A percentile compares a stretch with the other conserved stretches of the same genome.
These are phyloP conservation scores for Drosophila recens DNA, from an alignment of 2,888 invertebrate genomes.

Conservation along the genomic window DNA sequence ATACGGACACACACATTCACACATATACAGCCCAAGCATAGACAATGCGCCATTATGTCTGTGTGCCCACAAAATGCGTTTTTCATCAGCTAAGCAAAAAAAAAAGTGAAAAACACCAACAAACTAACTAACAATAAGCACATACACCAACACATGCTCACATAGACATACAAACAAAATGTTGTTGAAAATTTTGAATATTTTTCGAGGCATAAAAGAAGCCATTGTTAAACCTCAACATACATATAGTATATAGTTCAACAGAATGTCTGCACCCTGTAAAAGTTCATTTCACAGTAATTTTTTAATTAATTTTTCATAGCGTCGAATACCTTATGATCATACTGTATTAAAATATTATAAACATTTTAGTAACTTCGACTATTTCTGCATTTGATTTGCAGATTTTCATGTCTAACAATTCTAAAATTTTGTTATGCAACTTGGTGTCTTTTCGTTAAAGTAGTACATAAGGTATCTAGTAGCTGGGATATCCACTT, in stretches of 20 bases:
- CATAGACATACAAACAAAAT: constrained; percentile 19
- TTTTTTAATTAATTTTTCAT: background rate
- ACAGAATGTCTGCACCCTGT: constrained; percentile 8
- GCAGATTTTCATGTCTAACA: background rate
- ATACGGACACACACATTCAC: constrained; percentile 25
- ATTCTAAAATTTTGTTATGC: background rate
- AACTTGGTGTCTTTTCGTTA: background rate
- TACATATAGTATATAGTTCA: background rate
- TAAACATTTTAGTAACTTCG: background rate
- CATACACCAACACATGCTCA: constrained; percentile 25
- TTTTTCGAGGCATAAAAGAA: constrained; percentile 31
- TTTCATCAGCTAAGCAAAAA: constrained; percentile 65
- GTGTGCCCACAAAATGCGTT: constrained; percentile 74
- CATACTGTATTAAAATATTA: too few relatives aligned
- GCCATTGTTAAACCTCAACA: constrained; percentile 11
- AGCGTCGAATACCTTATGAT: too few relatives aligned
- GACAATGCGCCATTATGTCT: constrained; percentile 53
- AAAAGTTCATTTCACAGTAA: background rate
- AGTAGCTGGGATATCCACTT: background rate
- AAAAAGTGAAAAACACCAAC: constrained; percentile 9
- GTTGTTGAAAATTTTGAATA: constrained; percentile 65
- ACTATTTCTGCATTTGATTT: background rate
- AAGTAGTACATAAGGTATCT: constrained; percentile 22
- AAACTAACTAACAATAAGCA: constrained; percentile 18
- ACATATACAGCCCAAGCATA: constrained; percentile 3